Evolutionary conservation across 2,888 invertebrate genomes (phyloP).

Genomic region (Idaea dimidiata): DNA sequence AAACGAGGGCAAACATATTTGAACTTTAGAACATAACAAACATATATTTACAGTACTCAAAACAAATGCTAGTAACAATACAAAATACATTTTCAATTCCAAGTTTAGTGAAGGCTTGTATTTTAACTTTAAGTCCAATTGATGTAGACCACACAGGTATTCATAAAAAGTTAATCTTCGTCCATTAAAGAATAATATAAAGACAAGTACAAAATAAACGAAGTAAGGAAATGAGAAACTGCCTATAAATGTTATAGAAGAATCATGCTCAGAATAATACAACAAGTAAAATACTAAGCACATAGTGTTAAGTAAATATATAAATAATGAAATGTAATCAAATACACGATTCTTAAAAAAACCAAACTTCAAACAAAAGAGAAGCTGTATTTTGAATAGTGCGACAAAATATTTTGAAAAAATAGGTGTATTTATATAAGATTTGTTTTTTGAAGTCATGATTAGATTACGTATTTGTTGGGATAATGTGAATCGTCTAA

Average conservation of each 20-base stretch:
- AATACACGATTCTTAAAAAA: neutral
- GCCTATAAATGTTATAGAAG: neutral
- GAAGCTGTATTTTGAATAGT: neutral
- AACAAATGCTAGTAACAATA: neutral
- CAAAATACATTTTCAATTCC: neutral
- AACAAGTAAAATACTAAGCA: neutral
- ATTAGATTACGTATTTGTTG: neutral
- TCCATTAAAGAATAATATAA: neutral
- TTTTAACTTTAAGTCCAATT: neutral
- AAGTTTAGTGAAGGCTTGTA: neutral
- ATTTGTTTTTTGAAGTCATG: neutral
- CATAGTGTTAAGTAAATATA: neutral
- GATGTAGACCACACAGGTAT: neutral
- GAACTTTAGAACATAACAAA: neutral
- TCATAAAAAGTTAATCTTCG: neutral
- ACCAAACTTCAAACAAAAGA: neutral
- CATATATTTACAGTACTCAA: neutral
- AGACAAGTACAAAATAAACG: too few species aligned
- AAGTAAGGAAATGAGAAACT: neutral
- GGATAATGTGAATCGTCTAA: neutral
- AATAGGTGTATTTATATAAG: neutral
- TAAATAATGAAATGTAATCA: neutral
- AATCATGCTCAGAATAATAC: neutral
- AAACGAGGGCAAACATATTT: neutral
- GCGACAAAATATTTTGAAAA: neutral